Evolutionary conservation across 2,888 invertebrate genomes (phyloP).

Genomic region (Marasmarcha lunaedactyla): DNA sequence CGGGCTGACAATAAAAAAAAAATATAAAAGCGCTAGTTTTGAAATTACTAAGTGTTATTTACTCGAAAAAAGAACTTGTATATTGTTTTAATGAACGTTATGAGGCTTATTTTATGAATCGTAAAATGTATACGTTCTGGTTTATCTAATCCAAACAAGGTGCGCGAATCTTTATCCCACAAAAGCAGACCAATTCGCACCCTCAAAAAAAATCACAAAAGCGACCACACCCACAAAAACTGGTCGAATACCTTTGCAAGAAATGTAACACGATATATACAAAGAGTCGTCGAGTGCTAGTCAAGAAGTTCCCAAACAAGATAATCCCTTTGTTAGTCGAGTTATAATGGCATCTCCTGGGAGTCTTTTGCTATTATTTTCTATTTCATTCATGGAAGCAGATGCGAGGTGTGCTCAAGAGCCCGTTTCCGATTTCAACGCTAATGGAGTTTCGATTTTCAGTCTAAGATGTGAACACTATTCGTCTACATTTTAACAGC

Average conservation of each 20-base stretch:
- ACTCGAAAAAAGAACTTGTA: too few species aligned
- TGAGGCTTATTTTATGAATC: too few species aligned
- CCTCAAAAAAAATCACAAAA: slow-evolving; percentile 30
- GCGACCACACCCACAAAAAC: slow-evolving; percentile 57
- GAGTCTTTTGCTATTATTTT: slow-evolving; percentile 50
- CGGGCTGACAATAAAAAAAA: too few species aligned
- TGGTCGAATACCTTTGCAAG: slow-evolving; percentile 40
- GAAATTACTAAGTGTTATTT: too few species aligned
- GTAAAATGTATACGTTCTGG: too few species aligned
- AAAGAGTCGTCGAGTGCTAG: slow-evolving; percentile 50
- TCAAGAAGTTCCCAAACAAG: slow-evolving; percentile 68
- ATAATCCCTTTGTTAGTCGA: slow-evolving; percentile 62
- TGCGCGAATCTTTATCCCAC: too few species aligned
- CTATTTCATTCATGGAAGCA: slow-evolving; percentile 51
- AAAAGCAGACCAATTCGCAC: slow-evolving; percentile 40
- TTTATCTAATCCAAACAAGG: too few species aligned
- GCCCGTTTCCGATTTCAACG: slow-evolving; percentile 55
- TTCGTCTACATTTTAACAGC: not conserved
- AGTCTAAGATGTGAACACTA: slow-evolving; percentile 8
- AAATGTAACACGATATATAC: slow-evolving; percentile 57
- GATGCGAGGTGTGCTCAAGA: slow-evolving; percentile 47
- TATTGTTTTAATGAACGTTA: too few species aligned
- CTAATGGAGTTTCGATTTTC: slow-evolving; percentile 52
- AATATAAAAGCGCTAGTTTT: too few species aligned
- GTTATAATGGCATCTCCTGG: slow-evolving; percentile 54